These are phyloP conservation scores for Hiodon alosoides DNA, from an alignment of 2,113 vertebrate species.

Conservation along the genomic window DNA sequence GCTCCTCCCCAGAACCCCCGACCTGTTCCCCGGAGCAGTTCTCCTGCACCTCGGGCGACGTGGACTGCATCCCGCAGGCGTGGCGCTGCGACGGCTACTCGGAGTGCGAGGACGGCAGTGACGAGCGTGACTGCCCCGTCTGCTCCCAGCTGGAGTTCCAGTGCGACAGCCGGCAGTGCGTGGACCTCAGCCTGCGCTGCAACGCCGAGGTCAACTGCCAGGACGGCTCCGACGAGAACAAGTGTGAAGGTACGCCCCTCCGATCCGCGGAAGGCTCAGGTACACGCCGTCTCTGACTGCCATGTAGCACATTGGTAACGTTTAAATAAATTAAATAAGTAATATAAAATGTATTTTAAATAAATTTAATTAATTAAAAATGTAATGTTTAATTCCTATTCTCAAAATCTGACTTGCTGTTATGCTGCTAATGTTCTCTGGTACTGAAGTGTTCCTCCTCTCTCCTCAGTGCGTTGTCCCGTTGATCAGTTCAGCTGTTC, in stretches of 20 bases:
- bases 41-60: conserved; percentile 88
- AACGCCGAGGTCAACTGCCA: conserved; percentile 90
- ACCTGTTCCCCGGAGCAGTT: conserved; percentile 96
- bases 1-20: conserved; percentile 75
- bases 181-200: conserved; percentile 75
- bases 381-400: too few relatives aligned
- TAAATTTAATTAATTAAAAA: too few relatives aligned
- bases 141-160: conserved; percentile 87
- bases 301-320: too few relatives aligned
- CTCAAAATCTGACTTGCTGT: background rate
- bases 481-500: conserved; percentile 84
- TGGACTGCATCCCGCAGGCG: conserved; percentile 91
- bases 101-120: conserved; percentile 90
- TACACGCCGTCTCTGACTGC: too few relatives aligned
- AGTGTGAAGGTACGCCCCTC: conserved; percentile 75
- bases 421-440: background rate
- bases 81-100: conserved; percentile 91
- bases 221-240: conserved; percentile 89
- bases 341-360: background rate
- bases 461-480: conserved; percentile 72
- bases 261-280: too few relatives aligned
- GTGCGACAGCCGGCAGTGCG: conserved; percentile 90
- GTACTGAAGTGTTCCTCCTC: background rate
- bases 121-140: conserved; percentile 87
- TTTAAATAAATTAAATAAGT: too few relatives aligned